These are phyloP conservation scores for Tetropium fuscum DNA, from an alignment of 2,888 invertebrate genomes.

Conservation along the genomic window DNA sequence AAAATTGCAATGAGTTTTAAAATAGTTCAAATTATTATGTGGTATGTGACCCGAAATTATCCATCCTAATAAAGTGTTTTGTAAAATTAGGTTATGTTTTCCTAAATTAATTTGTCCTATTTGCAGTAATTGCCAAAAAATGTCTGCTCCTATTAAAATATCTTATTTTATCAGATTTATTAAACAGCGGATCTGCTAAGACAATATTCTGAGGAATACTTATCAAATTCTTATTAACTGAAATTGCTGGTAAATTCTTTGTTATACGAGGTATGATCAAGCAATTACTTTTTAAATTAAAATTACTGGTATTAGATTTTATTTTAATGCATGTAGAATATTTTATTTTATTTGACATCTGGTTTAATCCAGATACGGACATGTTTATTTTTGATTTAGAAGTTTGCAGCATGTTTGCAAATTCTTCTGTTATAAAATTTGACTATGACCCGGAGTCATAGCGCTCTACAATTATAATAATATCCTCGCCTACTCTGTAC, in stretches of 20 bases:
- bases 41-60: neutral
- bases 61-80: slow-evolving; percentile 18
- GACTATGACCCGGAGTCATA: slow-evolving; percentile 9
- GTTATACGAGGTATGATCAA: neutral
- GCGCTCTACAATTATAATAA: neutral
- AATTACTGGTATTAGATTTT: neutral
- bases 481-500: neutral
- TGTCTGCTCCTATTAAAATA: slow-evolving; percentile 19
- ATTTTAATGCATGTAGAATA: neutral
- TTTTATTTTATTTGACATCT: neutral
- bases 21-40: neutral
- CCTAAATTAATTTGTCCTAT: slow-evolving; percentile 22
- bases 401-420: slow-evolving; percentile 7
- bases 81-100: slow-evolving; percentile 9
- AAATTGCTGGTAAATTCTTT: neutral
- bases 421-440: slow-evolving; percentile 5
- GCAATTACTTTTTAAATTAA: neutral
- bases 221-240: neutral
- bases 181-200: slow-evolving; percentile 16
- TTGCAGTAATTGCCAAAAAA: slow-evolving; percentile 25
- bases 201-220: neutral
- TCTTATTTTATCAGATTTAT: slow-evolving; percentile 5
- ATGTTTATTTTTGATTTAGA: slow-evolving; percentile 2
- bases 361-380: slow-evolving; percentile 2
- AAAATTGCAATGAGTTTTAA: neutral